Conservation (phyloP, 2,113 vertebrate species). For the Theristicus caerulescens region DNA sequence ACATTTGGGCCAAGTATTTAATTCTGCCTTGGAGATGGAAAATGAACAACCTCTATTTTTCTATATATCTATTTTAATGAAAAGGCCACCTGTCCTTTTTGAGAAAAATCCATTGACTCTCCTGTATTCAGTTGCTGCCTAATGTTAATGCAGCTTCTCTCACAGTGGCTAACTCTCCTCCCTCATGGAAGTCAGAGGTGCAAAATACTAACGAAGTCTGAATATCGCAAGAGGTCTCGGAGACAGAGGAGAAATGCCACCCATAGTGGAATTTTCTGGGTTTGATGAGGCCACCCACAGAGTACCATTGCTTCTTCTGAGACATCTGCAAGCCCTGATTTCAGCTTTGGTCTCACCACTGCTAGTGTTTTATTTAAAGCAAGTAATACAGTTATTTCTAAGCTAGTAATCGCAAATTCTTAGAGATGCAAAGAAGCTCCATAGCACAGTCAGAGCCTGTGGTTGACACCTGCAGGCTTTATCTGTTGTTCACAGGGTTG, state of each 20-base stretch:
- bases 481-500: fast-evolving
- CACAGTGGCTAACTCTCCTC: background rate
- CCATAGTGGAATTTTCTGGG: background rate
- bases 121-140: background rate
- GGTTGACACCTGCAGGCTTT: background rate
- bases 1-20: background rate
- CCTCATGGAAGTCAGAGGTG: background rate
- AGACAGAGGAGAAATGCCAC: background rate
- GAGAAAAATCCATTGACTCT: background rate
- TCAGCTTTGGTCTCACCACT: background rate
- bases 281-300: background rate
- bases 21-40: background rate
- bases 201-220: background rate
- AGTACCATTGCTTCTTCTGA: background rate
- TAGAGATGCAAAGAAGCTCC: background rate
- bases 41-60: background rate
- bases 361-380: background rate
- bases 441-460: background rate
- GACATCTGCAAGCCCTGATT: background rate
- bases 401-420: background rate
- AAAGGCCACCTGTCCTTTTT: background rate
- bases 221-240: background rate
- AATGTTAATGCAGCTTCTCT: background rate
- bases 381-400: background rate
- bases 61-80: background rate